Evolutionary conservation across 2,113 vertebrate species (phyloP), one percentile per base, ranked within the genome.

Genomic region (Cariama cristata): DNA sequence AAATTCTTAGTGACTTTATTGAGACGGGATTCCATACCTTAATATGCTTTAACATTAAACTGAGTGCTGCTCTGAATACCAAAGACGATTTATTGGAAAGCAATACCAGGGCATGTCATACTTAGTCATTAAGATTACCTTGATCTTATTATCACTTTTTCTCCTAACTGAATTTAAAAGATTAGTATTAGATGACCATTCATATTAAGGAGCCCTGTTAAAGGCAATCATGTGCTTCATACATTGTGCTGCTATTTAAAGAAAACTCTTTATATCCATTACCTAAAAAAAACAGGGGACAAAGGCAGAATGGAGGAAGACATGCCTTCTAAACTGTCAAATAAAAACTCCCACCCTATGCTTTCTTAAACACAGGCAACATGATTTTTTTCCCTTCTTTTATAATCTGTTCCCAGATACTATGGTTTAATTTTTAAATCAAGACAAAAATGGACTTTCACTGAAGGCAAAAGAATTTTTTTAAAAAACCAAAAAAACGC

Each of bases 61-160:
- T 75, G 80, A 82, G 22, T 38, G 80, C 83, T 86, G 63, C 69
- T 79, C 60, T 89, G 76, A 92, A 92, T 81, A 75, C 1, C 13
- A 42, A 71, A 72, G 76, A 56, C 60, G 95, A 95, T 91, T 95
- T 92, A 96, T 82, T 93, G 88, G 80, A 97, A 89, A 95, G 91
- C 76, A 95, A 87, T 96, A 84, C 10, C 45, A 82, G 77, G 40
- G 45, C 66, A 81, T 58, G 73, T 85, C 66, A 87, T 58, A 79
- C 10, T 33, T 56, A 16, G 2, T 81, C 73, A 77, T 66, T 66
- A 95, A 56, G 80, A 95, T 79, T 95, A 81, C 77, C 49, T 82
- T 68, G n/a, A 53, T 28, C 45, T 84, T 71, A 86, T 92, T 77
- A 95, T 69, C 80, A 60, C 35, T 75, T 71, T 89, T 89, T 38